A percentile compares a stretch with the other conserved stretches of the same genome.
Conservation (phyloP, 2,113 vertebrate genomes). For the Acrocephalus kingi region DNA sequence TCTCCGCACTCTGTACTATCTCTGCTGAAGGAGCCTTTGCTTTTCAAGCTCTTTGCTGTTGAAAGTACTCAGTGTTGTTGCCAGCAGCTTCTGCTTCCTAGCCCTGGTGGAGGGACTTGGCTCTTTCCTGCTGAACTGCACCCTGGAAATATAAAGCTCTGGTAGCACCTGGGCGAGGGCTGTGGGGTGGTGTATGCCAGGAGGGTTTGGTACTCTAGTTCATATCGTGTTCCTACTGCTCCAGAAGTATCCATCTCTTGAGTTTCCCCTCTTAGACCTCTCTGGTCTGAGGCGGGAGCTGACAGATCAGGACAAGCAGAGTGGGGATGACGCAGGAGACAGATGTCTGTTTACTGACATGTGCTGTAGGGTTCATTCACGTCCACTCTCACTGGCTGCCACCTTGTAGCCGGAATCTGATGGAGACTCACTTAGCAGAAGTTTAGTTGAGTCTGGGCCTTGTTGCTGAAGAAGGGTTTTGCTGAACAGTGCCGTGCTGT, state of each 20-base stretch:
- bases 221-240: neutral
- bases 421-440: neutral
- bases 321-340: neutral
- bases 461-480: neutral
- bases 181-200: neutral
- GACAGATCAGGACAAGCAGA: neutral
- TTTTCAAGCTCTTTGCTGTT: neutral
- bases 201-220: neutral
- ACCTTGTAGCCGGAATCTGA: neutral
- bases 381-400: neutral
- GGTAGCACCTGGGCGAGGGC: neutral
- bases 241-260: neutral
- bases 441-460: neutral
- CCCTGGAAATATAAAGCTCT: neutral
- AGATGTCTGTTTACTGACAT: neutral
- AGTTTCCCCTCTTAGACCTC: neutral
- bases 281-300: neutral
- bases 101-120: neutral
- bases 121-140: neutral
- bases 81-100: neutral
- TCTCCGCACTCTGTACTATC: neutral
- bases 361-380: fast-evolving
- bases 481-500: neutral
- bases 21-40: neutral
- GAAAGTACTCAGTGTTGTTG: neutral